phyloP scores from a whole-genome alignment of 2,797 vertebrate species.

The Poecilia wingei region DNA sequence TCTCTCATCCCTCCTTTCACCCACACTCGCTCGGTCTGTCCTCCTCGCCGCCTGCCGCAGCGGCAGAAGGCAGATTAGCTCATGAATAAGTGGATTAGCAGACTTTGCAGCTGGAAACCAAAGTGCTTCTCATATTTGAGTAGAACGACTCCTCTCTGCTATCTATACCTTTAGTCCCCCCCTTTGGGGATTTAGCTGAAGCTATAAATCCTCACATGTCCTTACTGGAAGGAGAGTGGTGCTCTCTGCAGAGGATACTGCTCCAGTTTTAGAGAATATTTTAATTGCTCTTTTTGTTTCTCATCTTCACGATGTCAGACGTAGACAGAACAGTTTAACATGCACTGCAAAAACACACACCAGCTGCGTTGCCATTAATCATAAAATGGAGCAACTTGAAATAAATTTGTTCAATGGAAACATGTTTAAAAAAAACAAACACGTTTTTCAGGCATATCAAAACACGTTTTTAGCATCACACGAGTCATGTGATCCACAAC shows the following conservation, averaged over 20 bases:
- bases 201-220: conserved; percentile 81
- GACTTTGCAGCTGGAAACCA: conserved; percentile 86
- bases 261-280: conserved; percentile 56
- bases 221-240: conserved; percentile 53
- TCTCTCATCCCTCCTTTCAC: conserved; percentile 62
- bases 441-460: no score
- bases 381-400: no score
- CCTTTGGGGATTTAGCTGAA: conserved; percentile 79
- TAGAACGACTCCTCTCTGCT: conserved; percentile 77
- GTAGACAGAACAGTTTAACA: not conserved
- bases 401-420: no score
- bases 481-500: no score
- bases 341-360: no score
- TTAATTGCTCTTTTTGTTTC: conserved; percentile 67
- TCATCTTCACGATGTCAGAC: conserved; percentile 58
- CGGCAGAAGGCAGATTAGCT: conserved; percentile 85
- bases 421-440: no score
- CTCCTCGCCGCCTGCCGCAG: conserved; percentile 73
- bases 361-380: no score
- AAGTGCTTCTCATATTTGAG: conserved; percentile 85
- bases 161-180: conserved; percentile 84
- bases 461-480: no score
- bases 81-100: conserved; percentile 88
- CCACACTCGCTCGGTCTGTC: conserved; percentile 64
- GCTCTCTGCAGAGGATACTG: conserved; percentile 54